These are phyloP conservation scores for Grus americana DNA, from an alignment of 2,113 vertebrate genomes.

Conservation along the genomic window DNA sequence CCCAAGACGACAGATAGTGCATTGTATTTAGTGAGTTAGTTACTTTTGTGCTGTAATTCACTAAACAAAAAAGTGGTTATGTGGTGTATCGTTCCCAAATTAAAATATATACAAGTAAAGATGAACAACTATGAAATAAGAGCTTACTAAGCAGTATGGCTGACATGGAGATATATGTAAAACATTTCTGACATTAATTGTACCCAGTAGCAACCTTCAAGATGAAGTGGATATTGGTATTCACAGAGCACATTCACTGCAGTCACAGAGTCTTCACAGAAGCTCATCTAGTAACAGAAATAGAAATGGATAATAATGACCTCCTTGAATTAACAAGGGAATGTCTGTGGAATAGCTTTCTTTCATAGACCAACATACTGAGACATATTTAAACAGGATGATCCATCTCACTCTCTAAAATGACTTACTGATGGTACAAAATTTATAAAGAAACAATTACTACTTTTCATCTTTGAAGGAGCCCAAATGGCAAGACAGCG, in stretches of 20 bases:
- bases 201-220: neutral
- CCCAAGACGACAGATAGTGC: neutral
- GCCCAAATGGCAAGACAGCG: neutral
- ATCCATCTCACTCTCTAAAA: neutral
- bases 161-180: neutral
- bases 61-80: neutral
- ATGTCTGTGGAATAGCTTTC: neutral
- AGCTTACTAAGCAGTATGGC: neutral
- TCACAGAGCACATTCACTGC: conserved; percentile 5
- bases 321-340: neutral
- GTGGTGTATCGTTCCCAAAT: neutral
- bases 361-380: neutral
- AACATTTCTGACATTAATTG: neutral
- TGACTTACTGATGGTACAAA: neutral
- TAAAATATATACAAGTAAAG: neutral
- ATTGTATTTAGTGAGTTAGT: neutral
- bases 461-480: neutral
- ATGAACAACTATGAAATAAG: neutral
- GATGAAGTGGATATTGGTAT: neutral
- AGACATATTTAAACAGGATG: neutral
- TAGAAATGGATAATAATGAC: conserved; percentile 3
- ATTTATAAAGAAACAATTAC: neutral
- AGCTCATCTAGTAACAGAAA: neutral
- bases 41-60: neutral
- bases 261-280: neutral